Evolutionary conservation across 2,113 vertebrate genomes (phyloP), one percentile per base, ranked within the genome.

Genomic region (Connochaetes taurinus): DNA sequence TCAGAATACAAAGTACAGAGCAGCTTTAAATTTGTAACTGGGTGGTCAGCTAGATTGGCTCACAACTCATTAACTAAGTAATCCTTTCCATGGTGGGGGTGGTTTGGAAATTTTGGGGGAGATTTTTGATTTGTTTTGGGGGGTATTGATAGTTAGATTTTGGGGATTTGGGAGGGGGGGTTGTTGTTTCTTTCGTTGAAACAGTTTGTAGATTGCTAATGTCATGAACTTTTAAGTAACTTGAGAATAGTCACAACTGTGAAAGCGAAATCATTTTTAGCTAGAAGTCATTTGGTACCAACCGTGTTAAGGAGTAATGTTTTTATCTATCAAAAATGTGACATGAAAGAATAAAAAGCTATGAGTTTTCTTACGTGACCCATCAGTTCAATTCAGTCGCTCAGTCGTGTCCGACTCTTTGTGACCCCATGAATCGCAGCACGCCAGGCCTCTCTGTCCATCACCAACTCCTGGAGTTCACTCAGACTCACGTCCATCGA

Each of bases 401-500:
- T 27, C 57, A 58, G 4, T 58, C 11, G 0, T 58, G 25, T 58
- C 25, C 0, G 11, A 27, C 57, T 58, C 25, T 57, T 57, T 58
- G 57, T 0, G 0, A 58, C 57, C 11, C 57, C 57, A 58, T 58
- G 57, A 27, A 58, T 12, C 0, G 25, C 57, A 58, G 57, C 57
- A 13, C 0, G 4, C 57, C 57, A 58, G 57, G 57, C 57, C 25
- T 27, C 57, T 11, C 57, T 58, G 57, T 58, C 57, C 25, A 27
- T 27, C 57, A 27, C 57, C 57, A 58, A 12, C 25, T 58, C 57
- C 10, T 4, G 4, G 57, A 58, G 10, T 58, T 58, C 57, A 58
- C 57, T 5, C 25, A 58, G 0, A 58, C 57, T 58, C 23, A 27
- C 0, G 0, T 58, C 57, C 57, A 27, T 58, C 9, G 0, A 27